Conservation (phyloP, 1,140 invertebrate species). For the Artemia franciscana region DNA sequence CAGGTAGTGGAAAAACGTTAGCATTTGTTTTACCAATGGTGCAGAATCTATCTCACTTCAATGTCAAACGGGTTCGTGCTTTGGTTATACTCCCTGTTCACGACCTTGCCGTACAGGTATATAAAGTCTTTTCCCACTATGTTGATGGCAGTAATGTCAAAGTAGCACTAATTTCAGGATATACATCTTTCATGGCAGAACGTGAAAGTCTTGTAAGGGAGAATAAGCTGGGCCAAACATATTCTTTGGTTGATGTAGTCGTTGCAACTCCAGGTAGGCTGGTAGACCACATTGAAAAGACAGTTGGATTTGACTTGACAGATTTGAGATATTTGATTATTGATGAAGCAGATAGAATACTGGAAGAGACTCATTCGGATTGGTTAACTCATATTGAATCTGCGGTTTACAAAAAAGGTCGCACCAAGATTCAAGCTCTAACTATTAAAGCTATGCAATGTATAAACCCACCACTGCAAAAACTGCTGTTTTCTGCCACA, state of each 20-base stretch:
- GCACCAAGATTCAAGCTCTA: neutral
- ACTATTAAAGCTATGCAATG: neutral
- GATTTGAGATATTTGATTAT: constrained; percentile 64
- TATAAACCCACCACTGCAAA: constrained; percentile 33
- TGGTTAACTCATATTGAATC: constrained; percentile 46
- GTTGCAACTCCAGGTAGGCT: constrained; percentile 79
- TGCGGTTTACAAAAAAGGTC: neutral
- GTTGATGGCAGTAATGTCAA: constrained; percentile 40
- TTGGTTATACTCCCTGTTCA: constrained; percentile 73
- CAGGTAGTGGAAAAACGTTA: constrained; percentile 91
- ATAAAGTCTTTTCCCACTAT: constrained; percentile 52
- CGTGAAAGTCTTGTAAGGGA: constrained; percentile 32
- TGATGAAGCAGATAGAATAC: constrained; percentile 84
- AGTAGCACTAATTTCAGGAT: constrained; percentile 45
- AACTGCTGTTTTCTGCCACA: constrained; percentile 85
- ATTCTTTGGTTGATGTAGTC: constrained; percentile 47
- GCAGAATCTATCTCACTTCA: constrained; percentile 29
- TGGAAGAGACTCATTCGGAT: constrained; percentile 69
- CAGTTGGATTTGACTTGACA: constrained; percentile 57
- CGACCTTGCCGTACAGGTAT: constrained; percentile 72
- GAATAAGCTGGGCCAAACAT: constrained; percentile 10
- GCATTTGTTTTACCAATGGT: constrained; percentile 80
- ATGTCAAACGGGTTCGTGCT: constrained; percentile 40
- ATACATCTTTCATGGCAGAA: constrained; percentile 43
- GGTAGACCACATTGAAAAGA: constrained; percentile 70